Percentiles rank a stretch among this genome's conserved stretches.
These are phyloP conservation scores for Notoglanidium macrostoma DNA, from an alignment of 2,797 vertebrate genomes.

Conservation along the genomic window DNA sequence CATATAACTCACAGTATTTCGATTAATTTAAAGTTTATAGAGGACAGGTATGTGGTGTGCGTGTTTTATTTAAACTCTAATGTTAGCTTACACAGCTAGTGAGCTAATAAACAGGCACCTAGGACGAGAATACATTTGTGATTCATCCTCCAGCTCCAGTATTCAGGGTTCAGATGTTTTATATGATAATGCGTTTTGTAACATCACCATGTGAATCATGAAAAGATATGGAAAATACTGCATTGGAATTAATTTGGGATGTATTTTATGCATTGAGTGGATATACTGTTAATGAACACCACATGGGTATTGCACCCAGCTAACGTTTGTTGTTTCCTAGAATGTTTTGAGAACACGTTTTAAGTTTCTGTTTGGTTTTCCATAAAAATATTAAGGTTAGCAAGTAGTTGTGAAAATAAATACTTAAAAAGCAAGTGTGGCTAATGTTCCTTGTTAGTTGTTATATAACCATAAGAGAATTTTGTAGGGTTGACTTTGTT, in stretches of 20 bases:
- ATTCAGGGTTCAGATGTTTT: neutral
- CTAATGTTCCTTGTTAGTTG: neutral
- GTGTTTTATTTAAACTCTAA: neutral
- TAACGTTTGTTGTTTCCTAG: neutral
- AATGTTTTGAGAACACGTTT: too few species aligned
- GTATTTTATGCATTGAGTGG: neutral
- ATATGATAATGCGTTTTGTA: neutral
- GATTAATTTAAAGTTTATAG: neutral
- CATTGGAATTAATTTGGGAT: neutral
- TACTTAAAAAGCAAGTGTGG: neutral
- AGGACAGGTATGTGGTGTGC: constrained; percentile 21
- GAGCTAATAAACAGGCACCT: neutral
- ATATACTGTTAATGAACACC: neutral
- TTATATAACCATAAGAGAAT: neutral
- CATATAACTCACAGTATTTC: neutral
- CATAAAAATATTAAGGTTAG: neutral
- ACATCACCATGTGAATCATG: neutral
- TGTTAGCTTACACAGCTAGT: neutral
- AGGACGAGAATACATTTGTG: neutral
- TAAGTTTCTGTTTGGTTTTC: neutral
- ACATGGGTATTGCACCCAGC: neutral
- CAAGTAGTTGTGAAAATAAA: neutral
- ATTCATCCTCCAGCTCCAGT: neutral
- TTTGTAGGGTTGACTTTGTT: neutral
- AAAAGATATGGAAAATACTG: neutral